Evolutionary conservation across 2,888 invertebrate genomes (phyloP), one percentile per base, ranked within the genome.

Genomic region (Eupeodes latifasciatus): DNA sequence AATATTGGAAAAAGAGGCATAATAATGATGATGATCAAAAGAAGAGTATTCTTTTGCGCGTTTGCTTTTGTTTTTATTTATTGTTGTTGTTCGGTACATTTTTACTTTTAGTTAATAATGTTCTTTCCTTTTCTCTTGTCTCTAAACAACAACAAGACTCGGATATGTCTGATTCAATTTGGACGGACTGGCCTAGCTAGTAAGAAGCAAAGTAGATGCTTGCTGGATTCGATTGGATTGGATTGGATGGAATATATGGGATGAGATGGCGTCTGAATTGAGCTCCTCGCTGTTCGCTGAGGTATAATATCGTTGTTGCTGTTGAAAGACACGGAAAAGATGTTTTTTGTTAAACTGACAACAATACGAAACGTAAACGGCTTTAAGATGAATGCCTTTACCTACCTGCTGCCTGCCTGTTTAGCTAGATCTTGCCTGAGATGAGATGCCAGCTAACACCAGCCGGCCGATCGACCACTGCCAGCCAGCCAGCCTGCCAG

Each of bases 291-390:
- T 53, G 62, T 67, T 84, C 77, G 40, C 9, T 53, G 62, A 75
- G 71, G 76, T 86, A 66, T 7, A 47, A 34, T 59, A 47, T n/a
- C 44, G 72, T 88, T 61, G 67, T 69, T 78, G 66, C 71, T 87
- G 87, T 85, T 88, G 85, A 85, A 85, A 85, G 88, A 88, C 88
- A 88, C 78, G 85, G 74, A 85, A 88, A 88, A 88, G 81, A 88
- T 88, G 88, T 81, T 85, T 84, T 83, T 88, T 88, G 81, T 81
- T 78, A 69, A 81, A 81, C 78, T 85, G 88, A 88, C 88, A 88
- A 88, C 81, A 88, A 88, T 88, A 88, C 74, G 85, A 88, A 88
- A 88, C 81, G 88, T 88, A 88, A 88, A 84, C 87, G 84, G 87
- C 84, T 88, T 88, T 81, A 84, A 87, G 84, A 84, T 84, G 84